These are phyloP conservation scores for Melipona beecheii DNA, from an alignment of 2,888 invertebrate genomes.

Conservation along the genomic window DNA sequence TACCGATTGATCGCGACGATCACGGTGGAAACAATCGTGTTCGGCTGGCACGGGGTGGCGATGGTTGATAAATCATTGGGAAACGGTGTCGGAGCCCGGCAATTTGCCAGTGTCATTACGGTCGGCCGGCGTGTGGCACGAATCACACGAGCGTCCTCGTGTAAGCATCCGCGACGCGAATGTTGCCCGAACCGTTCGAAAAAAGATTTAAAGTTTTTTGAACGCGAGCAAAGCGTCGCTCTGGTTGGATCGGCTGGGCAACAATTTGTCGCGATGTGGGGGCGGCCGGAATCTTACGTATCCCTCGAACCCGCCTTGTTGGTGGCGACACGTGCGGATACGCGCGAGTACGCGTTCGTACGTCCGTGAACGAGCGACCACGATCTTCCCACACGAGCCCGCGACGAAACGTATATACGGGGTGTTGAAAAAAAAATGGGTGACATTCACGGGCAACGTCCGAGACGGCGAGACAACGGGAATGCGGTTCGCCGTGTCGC, in stretches of 20 bases:
- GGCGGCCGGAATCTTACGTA: constrained; percentile 73
- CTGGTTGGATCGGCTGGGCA: constrained; percentile 68
- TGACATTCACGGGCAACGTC: too few relatives aligned
- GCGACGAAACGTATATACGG: neutral
- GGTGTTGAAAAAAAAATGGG: neutral
- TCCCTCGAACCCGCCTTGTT: constrained; percentile 67
- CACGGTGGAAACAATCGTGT: constrained; percentile 47
- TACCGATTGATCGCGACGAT: constrained; percentile 39
- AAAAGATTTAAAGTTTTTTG: constrained; percentile 60
- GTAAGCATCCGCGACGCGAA: constrained; percentile 28
- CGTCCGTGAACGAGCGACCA: constrained; percentile 3
- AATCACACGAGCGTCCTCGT: constrained; percentile 60
- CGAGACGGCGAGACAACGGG: too few relatives aligned
- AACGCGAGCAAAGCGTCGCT: too few relatives aligned
- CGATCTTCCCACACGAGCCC: neutral
- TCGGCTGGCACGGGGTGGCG: constrained; percentile 56
- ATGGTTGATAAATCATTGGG: constrained; percentile 68
- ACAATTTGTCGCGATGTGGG: constrained; percentile 71
- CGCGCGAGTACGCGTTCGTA: neutral
- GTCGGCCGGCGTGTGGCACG: constrained; percentile 55
- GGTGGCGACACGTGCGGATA: constrained; percentile 56
- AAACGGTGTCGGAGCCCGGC: constrained; percentile 57
- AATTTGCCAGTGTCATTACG: constrained; percentile 72
- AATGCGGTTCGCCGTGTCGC: too few relatives aligned
- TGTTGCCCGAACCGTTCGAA: constrained; percentile 18